phyloP scores from a whole-genome alignment of 2,888 invertebrate species.

The Pristionchus fissidentatus region DNA sequence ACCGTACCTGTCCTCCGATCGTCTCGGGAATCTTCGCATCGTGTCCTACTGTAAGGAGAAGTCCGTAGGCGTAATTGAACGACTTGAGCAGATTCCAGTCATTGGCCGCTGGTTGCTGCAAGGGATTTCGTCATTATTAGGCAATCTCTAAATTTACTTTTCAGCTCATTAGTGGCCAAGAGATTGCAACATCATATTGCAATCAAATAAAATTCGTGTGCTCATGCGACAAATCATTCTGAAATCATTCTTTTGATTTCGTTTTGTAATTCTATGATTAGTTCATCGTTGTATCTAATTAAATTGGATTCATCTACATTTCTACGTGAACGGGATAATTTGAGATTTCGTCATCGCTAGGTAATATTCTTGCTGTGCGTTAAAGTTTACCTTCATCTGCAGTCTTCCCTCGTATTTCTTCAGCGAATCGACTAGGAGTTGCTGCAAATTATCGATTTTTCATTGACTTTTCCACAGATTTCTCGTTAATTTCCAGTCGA shows the following conservation, averaged over 20 bases:
- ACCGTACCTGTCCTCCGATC: conserved; percentile 64
- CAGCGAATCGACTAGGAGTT: conserved; percentile 65
- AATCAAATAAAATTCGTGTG: neutral
- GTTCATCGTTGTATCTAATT: too few species aligned
- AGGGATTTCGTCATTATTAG: conserved; percentile 1
- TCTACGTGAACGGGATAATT: too few species aligned
- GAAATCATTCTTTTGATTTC: too few species aligned
- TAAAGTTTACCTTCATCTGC: conserved; percentile 43
- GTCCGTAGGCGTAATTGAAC: conserved; percentile 71
- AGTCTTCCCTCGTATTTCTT: conserved; percentile 66
- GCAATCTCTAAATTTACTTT: neutral
- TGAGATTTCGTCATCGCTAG: too few species aligned
- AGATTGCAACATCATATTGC: neutral
- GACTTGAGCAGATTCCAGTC: conserved; percentile 69
- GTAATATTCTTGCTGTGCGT: too few species aligned
- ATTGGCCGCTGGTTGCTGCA: conserved; percentile 44
- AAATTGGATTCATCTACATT: too few species aligned
- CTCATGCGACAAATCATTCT: neutral
- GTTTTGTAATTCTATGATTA: too few species aligned
- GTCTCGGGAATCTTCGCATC: conserved; percentile 67
- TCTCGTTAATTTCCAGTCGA: neutral
- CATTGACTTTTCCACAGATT: neutral
- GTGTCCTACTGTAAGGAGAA: conserved; percentile 71
- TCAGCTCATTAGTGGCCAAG: too few species aligned
- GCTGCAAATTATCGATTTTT: conserved; percentile 56